phyloP scores from a whole-genome alignment of 2,797 vertebrate species.

The Rachycentron canadum region DNA sequence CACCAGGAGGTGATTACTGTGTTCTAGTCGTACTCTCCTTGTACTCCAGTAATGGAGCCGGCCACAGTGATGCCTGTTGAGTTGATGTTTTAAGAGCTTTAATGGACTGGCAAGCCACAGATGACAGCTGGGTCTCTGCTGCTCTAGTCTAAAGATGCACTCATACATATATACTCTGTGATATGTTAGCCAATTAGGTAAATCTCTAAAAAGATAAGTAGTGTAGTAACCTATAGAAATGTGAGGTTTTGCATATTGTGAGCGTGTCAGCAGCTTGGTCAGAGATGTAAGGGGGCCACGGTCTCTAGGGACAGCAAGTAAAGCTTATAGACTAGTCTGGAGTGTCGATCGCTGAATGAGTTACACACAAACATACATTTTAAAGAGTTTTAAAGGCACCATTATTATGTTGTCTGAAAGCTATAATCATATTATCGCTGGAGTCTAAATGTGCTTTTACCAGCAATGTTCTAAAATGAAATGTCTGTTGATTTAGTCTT shows the following conservation, averaged over 20 bases:
- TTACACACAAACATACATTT: slow-evolving; percentile 43
- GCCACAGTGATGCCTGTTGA: slow-evolving; percentile 66
- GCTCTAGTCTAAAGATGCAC: slow-evolving; percentile 50
- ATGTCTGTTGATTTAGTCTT: slow-evolving; percentile 53
- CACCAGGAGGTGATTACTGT: slow-evolving; percentile 69
- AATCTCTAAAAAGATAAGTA: slow-evolving; percentile 13
- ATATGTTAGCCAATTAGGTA: slow-evolving; percentile 30
- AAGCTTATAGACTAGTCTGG: not conserved
- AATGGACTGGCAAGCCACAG: slow-evolving; percentile 68
- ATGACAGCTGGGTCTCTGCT: slow-evolving; percentile 43
- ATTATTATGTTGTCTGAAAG: slow-evolving; percentile 59
- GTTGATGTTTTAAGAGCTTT: slow-evolving; percentile 78
- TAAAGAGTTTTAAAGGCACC: slow-evolving; percentile 43
- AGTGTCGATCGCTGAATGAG: slow-evolving; percentile 34
- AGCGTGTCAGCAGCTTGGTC: not conserved
- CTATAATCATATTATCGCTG: slow-evolving; percentile 45
- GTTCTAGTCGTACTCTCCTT: slow-evolving; percentile 57
- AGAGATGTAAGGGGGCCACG: slow-evolving; percentile 1
- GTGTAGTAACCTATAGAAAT: slow-evolving; percentile 30
- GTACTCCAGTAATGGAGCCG: slow-evolving; percentile 65
- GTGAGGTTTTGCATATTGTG: not conserved
- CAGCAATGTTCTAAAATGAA: slow-evolving; percentile 48
- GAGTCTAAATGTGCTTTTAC: slow-evolving; percentile 49
- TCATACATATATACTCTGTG: not conserved
- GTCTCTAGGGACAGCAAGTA: not conserved